Evolutionary conservation across 2,113 vertebrate genomes (phyloP).

Genomic region (Vimba vimba): DNA sequence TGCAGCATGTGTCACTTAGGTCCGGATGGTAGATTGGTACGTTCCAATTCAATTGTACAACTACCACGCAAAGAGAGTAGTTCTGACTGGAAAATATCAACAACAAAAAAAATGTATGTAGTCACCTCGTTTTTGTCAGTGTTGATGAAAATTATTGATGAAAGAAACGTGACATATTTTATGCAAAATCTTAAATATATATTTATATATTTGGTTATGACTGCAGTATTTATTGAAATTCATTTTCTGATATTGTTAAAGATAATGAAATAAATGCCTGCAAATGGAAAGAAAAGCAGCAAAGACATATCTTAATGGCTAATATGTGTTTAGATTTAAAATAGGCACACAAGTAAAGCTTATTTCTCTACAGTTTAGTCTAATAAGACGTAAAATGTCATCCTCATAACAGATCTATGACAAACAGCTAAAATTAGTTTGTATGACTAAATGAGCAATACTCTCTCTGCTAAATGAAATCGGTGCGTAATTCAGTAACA

Average conservation of each 20-base stretch:
- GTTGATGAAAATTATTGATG: too few species aligned
- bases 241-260: not conserved
- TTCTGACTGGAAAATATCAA: too few species aligned
- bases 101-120: too few species aligned
- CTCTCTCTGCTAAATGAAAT: constrained; percentile 10
- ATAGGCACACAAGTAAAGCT: not conserved
- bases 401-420: constrained; percentile 23
- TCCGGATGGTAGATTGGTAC: too few species aligned
- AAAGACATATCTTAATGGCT: not conserved
- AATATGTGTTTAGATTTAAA: constrained; percentile 3
- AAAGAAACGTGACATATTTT: too few species aligned
- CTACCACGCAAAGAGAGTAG: too few species aligned
- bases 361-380: not conserved
- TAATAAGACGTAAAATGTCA: constrained; percentile 16
- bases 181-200: not conserved
- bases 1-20: too few species aligned
- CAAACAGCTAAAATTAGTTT: constrained; percentile 36
- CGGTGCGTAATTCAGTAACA: not conserved
- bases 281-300: not conserved
- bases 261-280: not conserved
- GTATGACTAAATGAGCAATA: constrained; percentile 8
- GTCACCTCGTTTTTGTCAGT: too few species aligned
- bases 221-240: not conserved
- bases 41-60: too few species aligned
- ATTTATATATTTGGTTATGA: not conserved